These are phyloP conservation scores for Temnothorax rugatulus DNA, from an alignment of 2,888 invertebrate genomes.

Conservation along the genomic window DNA sequence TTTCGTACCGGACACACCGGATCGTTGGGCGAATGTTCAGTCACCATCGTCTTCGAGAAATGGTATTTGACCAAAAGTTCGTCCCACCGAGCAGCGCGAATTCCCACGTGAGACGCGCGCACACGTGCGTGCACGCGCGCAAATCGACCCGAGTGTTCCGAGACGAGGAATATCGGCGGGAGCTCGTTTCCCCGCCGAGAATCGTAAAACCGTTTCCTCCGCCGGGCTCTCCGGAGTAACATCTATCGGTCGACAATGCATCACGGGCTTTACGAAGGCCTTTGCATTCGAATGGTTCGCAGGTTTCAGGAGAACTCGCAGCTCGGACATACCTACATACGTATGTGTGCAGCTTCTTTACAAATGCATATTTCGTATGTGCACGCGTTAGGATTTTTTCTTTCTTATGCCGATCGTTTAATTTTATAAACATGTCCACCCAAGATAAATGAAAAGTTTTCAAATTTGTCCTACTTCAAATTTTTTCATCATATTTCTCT, in stretches of 20 bases:
- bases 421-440: background rate
- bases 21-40: background rate
- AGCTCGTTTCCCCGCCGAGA: slow-evolving; percentile 52
- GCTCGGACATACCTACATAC: background rate
- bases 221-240: slow-evolving; percentile 54
- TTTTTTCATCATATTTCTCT: background rate
- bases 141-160: slow-evolving; percentile 18
- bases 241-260: slow-evolving; percentile 66
- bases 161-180: slow-evolving; percentile 37
- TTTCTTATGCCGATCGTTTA: background rate
- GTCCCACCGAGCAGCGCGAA: background rate
- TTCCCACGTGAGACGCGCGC: background rate
- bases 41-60: slow-evolving; percentile 18
- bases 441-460: background rate
- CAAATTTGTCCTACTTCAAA: background rate
- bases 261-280: slow-evolving; percentile 70
- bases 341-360: background rate
- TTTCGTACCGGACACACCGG: background rate
- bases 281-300: slow-evolving; percentile 71
- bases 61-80: slow-evolving; percentile 22
- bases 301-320: slow-evolving; percentile 46
- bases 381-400: background rate
- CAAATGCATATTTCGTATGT: background rate
- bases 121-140: background rate
- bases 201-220: slow-evolving; percentile 66